A percentile compares a stretch with the other conserved stretches of the same genome.
Conservation (phyloP, 2,888 invertebrate species). For the Cantharis flavilabris region DNA sequence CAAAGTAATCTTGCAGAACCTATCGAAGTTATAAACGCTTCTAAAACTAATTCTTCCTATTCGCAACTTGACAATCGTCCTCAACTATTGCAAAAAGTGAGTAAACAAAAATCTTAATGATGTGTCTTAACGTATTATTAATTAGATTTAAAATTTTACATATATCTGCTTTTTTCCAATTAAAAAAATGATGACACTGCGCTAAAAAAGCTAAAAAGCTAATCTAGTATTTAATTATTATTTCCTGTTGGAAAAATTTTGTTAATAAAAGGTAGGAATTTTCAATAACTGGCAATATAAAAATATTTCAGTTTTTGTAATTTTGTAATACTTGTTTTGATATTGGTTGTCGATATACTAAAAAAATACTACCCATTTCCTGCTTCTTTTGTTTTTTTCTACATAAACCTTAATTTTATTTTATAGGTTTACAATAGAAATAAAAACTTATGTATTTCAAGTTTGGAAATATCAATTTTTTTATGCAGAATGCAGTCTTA, state of each 20-base stretch:
- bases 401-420: background rate
- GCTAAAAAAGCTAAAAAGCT: background rate
- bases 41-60: conserved; percentile 48
- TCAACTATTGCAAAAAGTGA: conserved; percentile 61
- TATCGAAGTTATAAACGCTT: conserved; percentile 54
- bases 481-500: background rate
- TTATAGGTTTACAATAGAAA: background rate
- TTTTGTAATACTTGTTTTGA: background rate
- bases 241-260: background rate
- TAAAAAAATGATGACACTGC: background rate
- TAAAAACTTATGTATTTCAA: background rate
- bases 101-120: conserved; percentile 12
- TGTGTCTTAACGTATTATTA: background rate
- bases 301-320: background rate
- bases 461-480: background rate
- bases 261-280: background rate
- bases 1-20: conserved; percentile 57
- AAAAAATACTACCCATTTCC: background rate
- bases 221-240: background rate
- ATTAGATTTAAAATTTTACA: background rate
- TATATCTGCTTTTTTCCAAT: background rate
- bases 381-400: background rate
- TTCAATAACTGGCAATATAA: background rate
- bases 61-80: conserved; percentile 71
- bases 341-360: background rate